These are phyloP conservation scores for Prenolepis imparis DNA, from an alignment of 2,888 invertebrate genomes.

Conservation along the genomic window DNA sequence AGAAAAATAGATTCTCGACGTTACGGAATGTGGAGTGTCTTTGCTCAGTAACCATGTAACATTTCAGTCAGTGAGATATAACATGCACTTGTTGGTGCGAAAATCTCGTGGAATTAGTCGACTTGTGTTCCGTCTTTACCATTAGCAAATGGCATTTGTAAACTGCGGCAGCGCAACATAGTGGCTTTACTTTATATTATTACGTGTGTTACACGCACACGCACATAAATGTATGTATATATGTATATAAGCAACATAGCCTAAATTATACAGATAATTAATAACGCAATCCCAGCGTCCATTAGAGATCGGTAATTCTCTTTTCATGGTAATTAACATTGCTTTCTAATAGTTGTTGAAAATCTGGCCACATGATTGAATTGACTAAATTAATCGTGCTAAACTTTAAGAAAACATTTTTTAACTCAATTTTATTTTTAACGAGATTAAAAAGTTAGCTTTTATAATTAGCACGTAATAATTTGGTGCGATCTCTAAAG, in stretches of 20 bases:
- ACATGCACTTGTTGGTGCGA: conserved; percentile 24
- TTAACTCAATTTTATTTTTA: neutral
- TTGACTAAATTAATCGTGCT: neutral
- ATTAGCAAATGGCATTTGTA: conserved; percentile 26
- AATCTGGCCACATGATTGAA: neutral
- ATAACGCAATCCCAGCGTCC: conserved; percentile 3
- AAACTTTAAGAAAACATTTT: neutral
- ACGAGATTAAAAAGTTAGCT: neutral
- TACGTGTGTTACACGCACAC: neutral
- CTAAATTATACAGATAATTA: conserved; percentile 27
- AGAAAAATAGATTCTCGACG: neutral
- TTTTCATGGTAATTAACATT: neutral
- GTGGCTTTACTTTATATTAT: neutral
- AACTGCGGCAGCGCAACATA: conserved; percentile 15
- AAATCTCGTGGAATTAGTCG: conserved; percentile 3
- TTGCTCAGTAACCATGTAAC: conserved; percentile 16
- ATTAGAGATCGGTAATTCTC: neutral
- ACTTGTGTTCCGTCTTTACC: neutral
- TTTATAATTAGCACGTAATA: neutral
- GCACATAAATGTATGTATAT: too few species aligned
- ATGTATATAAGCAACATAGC: conserved; percentile 1
- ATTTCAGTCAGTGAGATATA: neutral
- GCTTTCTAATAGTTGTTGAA: neutral
- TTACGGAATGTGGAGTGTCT: conserved; percentile 8
- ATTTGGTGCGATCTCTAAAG: neutral